Base-by-base conservation (phyloP, 2,888 invertebrate species). In the Cylindroiulus punctatus region DNA sequence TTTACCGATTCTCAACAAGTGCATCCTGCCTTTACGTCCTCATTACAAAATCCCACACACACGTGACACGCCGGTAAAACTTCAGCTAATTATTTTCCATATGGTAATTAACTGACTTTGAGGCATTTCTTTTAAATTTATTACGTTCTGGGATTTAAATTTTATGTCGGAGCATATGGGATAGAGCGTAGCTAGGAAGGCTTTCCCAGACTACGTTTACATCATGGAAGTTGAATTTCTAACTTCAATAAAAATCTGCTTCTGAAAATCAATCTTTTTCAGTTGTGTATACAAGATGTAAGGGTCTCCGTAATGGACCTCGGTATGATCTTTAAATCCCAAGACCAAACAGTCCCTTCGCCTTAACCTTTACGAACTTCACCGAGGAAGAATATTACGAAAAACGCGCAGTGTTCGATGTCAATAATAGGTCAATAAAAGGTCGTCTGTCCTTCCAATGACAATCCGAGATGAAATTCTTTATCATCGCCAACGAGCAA, bases 241-340 rank as follows among this genome's bases (percentile, higher is more conserved):
- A 76, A 76, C 30, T 26, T 76, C 76, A 30, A 76, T 26, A 76
- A 76, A n/a, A 76, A 76, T 14, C 76, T 76, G 76, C 2, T 76
- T 76, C 76, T 30, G 30, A 76, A 76, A 76, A 76, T 76, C 76
- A 76, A 76, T 76, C 76, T 76, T 76, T 76, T 76, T 30, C 76
- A 22, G 76, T 76, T 76, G 76, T 76, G 30, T 76, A 76, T 30
- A 76, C 76, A 76, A 76, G 76, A 76, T 76, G 76, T 76, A 76
- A 76, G 30, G 76, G 76, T 30, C 76, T 76, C 14, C 76, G 76
- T 76, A 76, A 76, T 76, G 30, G 76, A 76, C 76, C 76, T 76
- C 76, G 30, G 76, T 30, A 26, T 76, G 76, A 30, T 76, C 76
- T 76, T 76, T 76, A 76, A 76, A 76, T 76, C 76, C 76, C 76